phyloP scores from a whole-genome alignment of 92 coral and sea anemone species.

The Pocillopora grandis region DNA sequence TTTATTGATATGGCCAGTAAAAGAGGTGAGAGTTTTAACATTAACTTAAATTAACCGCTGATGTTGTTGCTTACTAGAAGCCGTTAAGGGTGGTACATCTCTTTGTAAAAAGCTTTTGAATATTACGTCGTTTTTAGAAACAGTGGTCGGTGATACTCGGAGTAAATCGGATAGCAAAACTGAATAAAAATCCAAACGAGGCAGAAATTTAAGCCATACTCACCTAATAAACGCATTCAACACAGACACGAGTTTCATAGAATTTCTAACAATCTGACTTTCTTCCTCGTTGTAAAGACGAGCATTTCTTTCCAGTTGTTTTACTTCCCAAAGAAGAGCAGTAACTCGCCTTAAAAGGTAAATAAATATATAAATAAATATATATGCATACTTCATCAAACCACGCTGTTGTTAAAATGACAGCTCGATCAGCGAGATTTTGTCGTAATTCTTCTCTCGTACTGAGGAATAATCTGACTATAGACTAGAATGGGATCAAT shows the following conservation, averaged over 20 bases:
- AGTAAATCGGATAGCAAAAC: too few species aligned
- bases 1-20: too few species aligned
- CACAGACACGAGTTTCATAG: constrained; percentile 73
- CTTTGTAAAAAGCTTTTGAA: too few species aligned
- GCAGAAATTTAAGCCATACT: not conserved
- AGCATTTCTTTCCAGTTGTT: constrained; percentile 88
- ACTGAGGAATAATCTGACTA: too few species aligned
- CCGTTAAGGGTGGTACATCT: too few species aligned
- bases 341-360: constrained; percentile 66
- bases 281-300: constrained; percentile 95
- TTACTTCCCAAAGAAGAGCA: constrained; percentile 92
- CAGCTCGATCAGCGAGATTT: not conserved
- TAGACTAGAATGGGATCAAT: too few species aligned
- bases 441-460: not conserved
- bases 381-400: not conserved
- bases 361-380: not conserved
- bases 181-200: not conserved
- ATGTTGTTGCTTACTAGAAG: too few species aligned
- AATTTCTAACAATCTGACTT: constrained; percentile 92
- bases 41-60: too few species aligned
- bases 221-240: constrained; percentile 82
- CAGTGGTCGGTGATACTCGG: too few species aligned
- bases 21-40: too few species aligned
- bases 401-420: not conserved
- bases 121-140: too few species aligned